Percentiles rank a stretch among this genome's conserved stretches.
Evolutionary conservation across 2,113 vertebrate genomes (phyloP).

Genomic region (Telmatochromis bifrenatus): DNA sequence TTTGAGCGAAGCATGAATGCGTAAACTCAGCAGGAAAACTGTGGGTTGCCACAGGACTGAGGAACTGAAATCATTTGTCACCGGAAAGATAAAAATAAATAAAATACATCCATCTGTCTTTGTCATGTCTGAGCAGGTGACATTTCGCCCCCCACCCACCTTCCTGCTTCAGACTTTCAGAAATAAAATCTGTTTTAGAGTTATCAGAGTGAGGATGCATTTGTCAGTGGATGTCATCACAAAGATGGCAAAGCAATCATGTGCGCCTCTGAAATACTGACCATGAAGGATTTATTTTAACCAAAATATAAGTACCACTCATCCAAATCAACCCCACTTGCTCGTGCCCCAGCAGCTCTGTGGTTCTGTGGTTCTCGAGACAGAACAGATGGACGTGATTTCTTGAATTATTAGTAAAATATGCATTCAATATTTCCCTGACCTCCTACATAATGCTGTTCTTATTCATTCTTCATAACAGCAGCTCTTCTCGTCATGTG

Average conservation of each 20-base stretch:
- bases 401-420: background rate
- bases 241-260: background rate
- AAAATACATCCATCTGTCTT: background rate
- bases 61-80: background rate
- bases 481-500: background rate
- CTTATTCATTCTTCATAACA: background rate
- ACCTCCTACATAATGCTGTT: background rate
- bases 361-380: background rate
- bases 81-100: background rate
- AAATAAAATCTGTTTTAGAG: background rate
- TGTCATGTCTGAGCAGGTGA: background rate
- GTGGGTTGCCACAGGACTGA: background rate
- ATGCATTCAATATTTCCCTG: background rate
- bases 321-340: background rate
- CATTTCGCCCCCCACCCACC: background rate
- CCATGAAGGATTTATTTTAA: background rate
- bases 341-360: background rate
- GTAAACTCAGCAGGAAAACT: background rate
- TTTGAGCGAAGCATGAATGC: background rate
- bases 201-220: background rate
- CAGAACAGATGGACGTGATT: background rate
- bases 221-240: background rate
- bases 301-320: background rate
- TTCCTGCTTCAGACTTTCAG: background rate
- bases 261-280: accelerated